These are phyloP conservation scores for Aeoliscus strigatus DNA, from an alignment of 2,797 vertebrate species.

Conservation along the genomic window DNA sequence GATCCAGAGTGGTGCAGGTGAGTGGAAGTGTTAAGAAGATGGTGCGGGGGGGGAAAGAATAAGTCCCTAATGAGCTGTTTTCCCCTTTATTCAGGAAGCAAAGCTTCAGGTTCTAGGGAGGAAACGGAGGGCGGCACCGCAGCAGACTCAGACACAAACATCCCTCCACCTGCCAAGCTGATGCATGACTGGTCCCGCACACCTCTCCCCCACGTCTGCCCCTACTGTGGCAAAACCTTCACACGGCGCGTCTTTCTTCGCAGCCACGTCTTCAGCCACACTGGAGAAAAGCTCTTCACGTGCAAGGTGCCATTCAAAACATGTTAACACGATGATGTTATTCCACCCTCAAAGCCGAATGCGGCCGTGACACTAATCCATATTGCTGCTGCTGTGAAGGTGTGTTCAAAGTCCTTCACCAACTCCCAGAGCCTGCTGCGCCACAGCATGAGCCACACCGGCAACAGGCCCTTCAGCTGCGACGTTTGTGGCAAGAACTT, in stretches of 20 bases:
- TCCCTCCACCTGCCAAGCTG: slow-evolving; percentile 69
- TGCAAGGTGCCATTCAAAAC: slow-evolving; percentile 72
- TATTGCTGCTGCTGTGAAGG: slow-evolving; percentile 42
- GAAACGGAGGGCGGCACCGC: slow-evolving; percentile 35
- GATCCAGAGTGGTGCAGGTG: slow-evolving; percentile 40
- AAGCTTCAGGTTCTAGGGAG: slow-evolving; percentile 30
- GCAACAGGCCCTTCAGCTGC: slow-evolving; percentile 80
- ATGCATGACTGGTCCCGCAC: slow-evolving; percentile 69
- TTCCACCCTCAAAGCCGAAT: not conserved
- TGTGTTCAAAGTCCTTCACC: slow-evolving; percentile 85
- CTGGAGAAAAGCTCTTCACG: slow-evolving; percentile 86
- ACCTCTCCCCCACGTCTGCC: slow-evolving; percentile 77
- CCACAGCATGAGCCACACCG: slow-evolving; percentile 86
- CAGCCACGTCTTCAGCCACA: slow-evolving; percentile 87
- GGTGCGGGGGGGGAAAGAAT: too few relatives aligned
- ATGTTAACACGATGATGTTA: slow-evolving; percentile 8
- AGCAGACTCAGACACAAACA: slow-evolving; percentile 47
- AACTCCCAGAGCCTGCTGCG: slow-evolving; percentile 87
- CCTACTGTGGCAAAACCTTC: slow-evolving; percentile 86
- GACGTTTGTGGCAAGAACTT: slow-evolving; percentile 81
- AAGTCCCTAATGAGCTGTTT: slow-evolving; percentile 8
- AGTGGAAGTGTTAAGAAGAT: too few relatives aligned
- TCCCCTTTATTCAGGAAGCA: slow-evolving; percentile 36
- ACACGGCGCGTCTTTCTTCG: slow-evolving; percentile 87
- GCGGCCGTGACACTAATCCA: slow-evolving; percentile 12